A percentile compares a stretch with the other conserved stretches of the same genome.
phyloP scores from a whole-genome alignment of 2,888 invertebrate genomes.

The Cheiracanthium punctorium region DNA sequence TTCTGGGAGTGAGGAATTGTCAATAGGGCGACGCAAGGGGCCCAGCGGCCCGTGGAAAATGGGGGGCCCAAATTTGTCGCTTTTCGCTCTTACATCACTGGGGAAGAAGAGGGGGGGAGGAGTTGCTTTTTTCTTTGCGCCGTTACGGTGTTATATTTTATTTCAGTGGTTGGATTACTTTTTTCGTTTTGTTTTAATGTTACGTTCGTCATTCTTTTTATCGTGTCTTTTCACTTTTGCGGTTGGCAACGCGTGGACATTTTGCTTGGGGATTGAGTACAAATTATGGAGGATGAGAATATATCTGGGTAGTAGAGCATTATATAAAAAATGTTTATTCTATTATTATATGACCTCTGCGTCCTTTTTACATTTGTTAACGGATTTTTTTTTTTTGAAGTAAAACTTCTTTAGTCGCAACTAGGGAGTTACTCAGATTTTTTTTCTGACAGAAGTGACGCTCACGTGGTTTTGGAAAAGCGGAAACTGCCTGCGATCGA shows the following conservation, averaged over 20 bases:
- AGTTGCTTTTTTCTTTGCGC: slow-evolving; percentile 37
- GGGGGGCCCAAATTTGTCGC: slow-evolving; percentile 67
- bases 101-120: not conserved
- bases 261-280: slow-evolving; percentile 28
- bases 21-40: slow-evolving; percentile 49
- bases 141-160: slow-evolving; percentile 64
- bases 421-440: no score
- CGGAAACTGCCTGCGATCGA: no score
- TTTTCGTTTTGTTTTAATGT: slow-evolving; percentile 31
- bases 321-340: no score
- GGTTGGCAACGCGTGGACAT: slow-evolving; percentile 40
- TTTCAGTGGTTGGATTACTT: slow-evolving; percentile 23
- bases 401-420: no score
- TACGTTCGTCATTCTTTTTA: slow-evolving; percentile 18
- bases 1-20: slow-evolving; percentile 63
- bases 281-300: no score
- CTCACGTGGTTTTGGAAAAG: no score
- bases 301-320: no score
- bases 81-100: slow-evolving; percentile 48
- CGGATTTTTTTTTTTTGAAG: no score
- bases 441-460: no score
- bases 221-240: slow-evolving; percentile 55
- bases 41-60: slow-evolving; percentile 54
- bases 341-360: no score
- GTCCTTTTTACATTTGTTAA: no score